These are phyloP conservation scores for Tachypleus tridentatus DNA, from an alignment of 1,140 invertebrate species.

Conservation along the genomic window DNA sequence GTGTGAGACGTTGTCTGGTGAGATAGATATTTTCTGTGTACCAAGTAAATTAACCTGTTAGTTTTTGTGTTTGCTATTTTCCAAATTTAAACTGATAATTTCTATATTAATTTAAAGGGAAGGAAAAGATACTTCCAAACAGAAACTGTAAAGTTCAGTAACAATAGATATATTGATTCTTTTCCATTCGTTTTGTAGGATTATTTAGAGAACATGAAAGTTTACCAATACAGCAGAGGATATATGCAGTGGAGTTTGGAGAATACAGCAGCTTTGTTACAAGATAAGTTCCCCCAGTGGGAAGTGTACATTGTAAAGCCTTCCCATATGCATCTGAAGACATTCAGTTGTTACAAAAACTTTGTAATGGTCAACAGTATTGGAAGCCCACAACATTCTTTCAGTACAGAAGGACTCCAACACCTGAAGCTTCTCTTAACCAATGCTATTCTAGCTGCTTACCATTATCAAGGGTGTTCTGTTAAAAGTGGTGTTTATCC, in stretches of 20 bases:
- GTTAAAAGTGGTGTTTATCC: slow-evolving; percentile 1
- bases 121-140: no score
- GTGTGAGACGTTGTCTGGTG: no score
- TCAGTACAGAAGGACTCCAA: slow-evolving; percentile 50
- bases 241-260: slow-evolving; percentile 67
- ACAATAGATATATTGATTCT: no score
- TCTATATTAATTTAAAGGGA: no score
- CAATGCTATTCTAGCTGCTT: no score
- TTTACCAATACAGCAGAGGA: slow-evolving; percentile 53
- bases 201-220: slow-evolving; percentile 61
- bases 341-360: slow-evolving; percentile 74
- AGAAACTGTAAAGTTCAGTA: no score
- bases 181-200: slow-evolving; percentile 48
- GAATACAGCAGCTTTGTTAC: slow-evolving; percentile 51
- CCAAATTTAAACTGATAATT: no score
- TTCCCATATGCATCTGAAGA: slow-evolving; percentile 60
- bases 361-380: slow-evolving; percentile 64
- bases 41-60: no score
- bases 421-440: slow-evolving; percentile 35
- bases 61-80: no score
- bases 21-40: no score
- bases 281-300: slow-evolving; percentile 50
- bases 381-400: slow-evolving; percentile 55
- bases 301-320: slow-evolving; percentile 62
- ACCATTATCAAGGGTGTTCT: slow-evolving; percentile 3